A percentile compares a stretch with the other conserved stretches of the same genome.
Evolutionary conservation across 1,140 invertebrate genomes (phyloP).

Genomic region (Aphelenchoides fujianensis): DNA sequence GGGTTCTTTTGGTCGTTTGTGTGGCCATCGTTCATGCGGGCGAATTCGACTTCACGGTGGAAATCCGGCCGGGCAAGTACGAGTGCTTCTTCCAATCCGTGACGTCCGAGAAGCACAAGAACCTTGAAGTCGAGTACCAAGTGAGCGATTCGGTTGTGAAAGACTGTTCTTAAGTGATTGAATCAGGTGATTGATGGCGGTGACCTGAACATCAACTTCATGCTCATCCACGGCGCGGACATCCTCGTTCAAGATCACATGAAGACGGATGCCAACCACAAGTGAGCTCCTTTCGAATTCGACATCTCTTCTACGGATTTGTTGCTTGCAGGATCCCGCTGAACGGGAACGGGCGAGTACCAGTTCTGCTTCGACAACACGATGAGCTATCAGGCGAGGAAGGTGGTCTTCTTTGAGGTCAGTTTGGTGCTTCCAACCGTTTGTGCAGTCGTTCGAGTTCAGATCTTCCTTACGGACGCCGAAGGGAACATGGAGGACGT

Average conservation of each 20-base stretch:
- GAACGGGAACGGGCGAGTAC: conserved; percentile 62
- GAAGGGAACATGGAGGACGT: conserved; percentile 63
- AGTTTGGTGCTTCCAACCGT: background rate
- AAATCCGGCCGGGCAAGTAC: conserved; percentile 40
- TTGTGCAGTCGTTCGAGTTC: conserved; percentile 5
- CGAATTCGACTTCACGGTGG: conserved; percentile 49
- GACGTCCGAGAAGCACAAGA: conserved; percentile 52
- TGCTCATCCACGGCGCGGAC: conserved; percentile 57
- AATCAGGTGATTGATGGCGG: conserved; percentile 65
- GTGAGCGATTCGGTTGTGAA: conserved; percentile 34
- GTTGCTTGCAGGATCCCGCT: conserved; percentile 37
- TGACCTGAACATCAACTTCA: conserved; percentile 64
- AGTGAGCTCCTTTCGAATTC: conserved; percentile 50
- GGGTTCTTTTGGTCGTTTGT: background rate
- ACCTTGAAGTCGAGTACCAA: conserved; percentile 64
- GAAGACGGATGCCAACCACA: conserved; percentile 63
- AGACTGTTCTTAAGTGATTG: conserved; percentile 24
- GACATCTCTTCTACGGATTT: background rate
- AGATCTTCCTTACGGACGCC: conserved; percentile 54
- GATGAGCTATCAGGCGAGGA: conserved; percentile 63
- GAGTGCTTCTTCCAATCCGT: conserved; percentile 63
- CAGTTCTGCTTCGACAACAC: conserved; percentile 65
- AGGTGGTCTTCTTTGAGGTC: conserved; percentile 65
- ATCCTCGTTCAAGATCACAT: conserved; percentile 59
- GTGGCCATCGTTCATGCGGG: background rate